Evolutionary conservation across 2,113 vertebrate species (phyloP), one percentile per base, ranked within the genome.

Genomic region (Gorsachius goisagi): DNA sequence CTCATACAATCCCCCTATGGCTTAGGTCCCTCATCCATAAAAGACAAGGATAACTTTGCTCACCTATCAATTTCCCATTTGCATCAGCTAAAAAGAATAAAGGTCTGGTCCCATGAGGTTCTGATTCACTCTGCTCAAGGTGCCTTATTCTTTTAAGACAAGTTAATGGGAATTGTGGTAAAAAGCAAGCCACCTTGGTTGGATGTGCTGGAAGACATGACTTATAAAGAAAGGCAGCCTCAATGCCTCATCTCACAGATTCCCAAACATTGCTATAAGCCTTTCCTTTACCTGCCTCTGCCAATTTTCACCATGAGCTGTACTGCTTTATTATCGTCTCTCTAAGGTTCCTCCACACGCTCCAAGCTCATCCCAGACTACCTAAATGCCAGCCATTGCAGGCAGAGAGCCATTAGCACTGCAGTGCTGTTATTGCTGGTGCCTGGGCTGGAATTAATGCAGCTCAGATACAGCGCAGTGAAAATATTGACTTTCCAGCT

Each of bases 401-500:
- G 52, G 75, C 77, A 89, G 82, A 89, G 76, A 59, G 66, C 84
- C 79, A 82, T 88, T 69, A 77, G 72, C 64, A 32, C 85, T 72
- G 77, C 55, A 11, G 84, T 69, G 76, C 85, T 85, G 47, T 89
- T 94, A 87, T 4, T 94, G 89, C 90, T 87, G 83, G 85, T 79
- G 87, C 58, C 88, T 74, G 13, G 64, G 39, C 58, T 85, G 77
- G 75, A 95, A 95, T 35, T 73, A 80, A 69, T 33, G 85, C 84
- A 67, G 89, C 92, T 93, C 60, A 41, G 90, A 39, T 13, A 88
- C 37, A 8, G 91, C 35, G 1, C 91, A 96, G 95, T 27, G 78
- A 95, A 98, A 97, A 97, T 97, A 98, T 95, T 97, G 98, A 98
- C 97, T 97, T 97, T 94, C 94, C 85, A 91, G 96, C 97, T 95